Evolutionary conservation across 2,113 vertebrate genomes (phyloP).

Genomic region (Otis tarda): DNA sequence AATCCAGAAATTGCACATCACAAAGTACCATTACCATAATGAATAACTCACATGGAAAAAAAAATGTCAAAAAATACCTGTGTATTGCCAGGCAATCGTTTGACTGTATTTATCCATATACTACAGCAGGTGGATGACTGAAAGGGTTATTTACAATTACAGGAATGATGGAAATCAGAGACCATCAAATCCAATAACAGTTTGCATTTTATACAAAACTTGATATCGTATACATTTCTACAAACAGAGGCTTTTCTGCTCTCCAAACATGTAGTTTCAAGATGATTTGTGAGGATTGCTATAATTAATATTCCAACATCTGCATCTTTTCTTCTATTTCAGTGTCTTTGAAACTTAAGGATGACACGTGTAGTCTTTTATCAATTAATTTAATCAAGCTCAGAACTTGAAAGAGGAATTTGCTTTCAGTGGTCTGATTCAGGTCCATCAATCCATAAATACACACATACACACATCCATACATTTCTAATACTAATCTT

Average conservation of each 20-base stretch:
- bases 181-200: neutral
- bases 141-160: neutral
- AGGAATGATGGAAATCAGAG: neutral
- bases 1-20: constrained; percentile 79
- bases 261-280: neutral
- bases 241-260: neutral
- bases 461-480: neutral
- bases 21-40: constrained; percentile 74
- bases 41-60: constrained; percentile 63
- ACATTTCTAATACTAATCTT: neutral
- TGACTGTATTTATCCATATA: constrained; percentile 1
- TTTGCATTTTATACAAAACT: neutral
- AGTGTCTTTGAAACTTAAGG: neutral
- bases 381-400: neutral
- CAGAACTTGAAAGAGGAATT: neutral
- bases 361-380: neutral
- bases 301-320: neutral
- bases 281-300: neutral
- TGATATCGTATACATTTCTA: neutral
- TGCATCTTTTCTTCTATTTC: neutral
- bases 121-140: neutral
- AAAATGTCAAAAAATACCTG: constrained; percentile 65
- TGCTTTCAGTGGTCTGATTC: neutral
- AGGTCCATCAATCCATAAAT: neutral
- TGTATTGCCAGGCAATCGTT: constrained; percentile 32